Evolutionary conservation across 2,888 invertebrate genomes (phyloP), one percentile per base, ranked within the genome.

Genomic region (Tinea semifulvella): DNA sequence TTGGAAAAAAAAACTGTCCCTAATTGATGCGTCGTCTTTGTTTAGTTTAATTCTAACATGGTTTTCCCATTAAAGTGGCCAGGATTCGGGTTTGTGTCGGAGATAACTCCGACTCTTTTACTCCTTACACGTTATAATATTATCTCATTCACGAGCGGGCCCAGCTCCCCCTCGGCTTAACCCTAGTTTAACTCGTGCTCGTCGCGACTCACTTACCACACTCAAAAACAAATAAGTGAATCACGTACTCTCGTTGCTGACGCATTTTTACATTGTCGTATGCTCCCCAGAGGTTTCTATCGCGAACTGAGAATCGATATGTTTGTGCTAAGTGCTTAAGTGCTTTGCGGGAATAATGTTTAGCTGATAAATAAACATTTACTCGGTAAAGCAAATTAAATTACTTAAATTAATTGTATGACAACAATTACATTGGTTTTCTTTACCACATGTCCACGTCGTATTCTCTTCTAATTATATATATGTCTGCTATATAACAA

Each of bases 11-110:
- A 61, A 61, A 63, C 60, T 64, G 65, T 59, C 69, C 70, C 77
- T 81, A 81, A 82, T 81, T 82, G 81, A 82, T 82, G 81, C 80
- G 77, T 81, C 76, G 77, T 75, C 80, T 81, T 80, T 80, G 80
- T 79, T 82, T 79, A 81, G 81, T 76, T 81, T 79, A 80, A 81
- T 80, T 82, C 80, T 76, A 77, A 82, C 81, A 82, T 79, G 81
- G 68, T 82, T 82, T 80, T 77, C 77, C 81, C 81, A 82, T 82
- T 82, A 82, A 79, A 79, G 71, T 76, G 77, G 76, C 73, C 76
- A 76, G 76, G 71, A 76, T 73, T 76, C 73, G 70, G 64, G 63
- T 60, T 60, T 64, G 68, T 68, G 65, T 70, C 57, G 57, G 60
- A 77, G 79, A 79, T 80, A 79, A 77, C 70, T 68, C 66, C 61